These are phyloP conservation scores for Girardinichthys multiradiatus DNA, from an alignment of 2,113 vertebrate genomes.

Conservation along the genomic window DNA sequence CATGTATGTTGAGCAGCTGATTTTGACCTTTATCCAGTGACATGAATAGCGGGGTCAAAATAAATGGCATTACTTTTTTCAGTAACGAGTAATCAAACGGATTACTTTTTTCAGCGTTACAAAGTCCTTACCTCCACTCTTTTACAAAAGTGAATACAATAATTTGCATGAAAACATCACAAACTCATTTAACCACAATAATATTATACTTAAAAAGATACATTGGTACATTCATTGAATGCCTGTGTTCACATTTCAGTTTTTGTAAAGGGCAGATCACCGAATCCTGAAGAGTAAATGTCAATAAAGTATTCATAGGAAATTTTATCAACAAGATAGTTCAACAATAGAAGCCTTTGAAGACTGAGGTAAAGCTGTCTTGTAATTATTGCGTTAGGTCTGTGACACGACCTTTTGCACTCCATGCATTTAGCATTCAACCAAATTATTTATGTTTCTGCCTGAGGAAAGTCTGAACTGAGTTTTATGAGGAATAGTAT, in stretches of 20 bases:
- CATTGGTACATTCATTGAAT: neutral
- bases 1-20: too few species aligned
- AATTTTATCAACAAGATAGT: neutral
- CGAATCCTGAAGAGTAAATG: neutral
- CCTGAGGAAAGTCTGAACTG: constrained; percentile 4
- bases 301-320: neutral
- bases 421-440: constrained; percentile 21
- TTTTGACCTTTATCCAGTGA: too few species aligned
- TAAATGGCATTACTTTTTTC: too few species aligned
- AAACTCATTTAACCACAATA: neutral
- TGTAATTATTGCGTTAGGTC: constrained; percentile 10
- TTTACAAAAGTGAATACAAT: neutral
- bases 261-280: neutral
- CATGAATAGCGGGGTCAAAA: too few species aligned
- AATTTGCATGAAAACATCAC: neutral
- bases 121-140: too few species aligned
- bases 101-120: too few species aligned
- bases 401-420: neutral
- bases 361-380: constrained; percentile 3
- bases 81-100: too few species aligned
- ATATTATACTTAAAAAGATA: neutral
- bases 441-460: constrained; percentile 20
- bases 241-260: neutral
- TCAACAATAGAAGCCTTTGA: constrained; percentile 2
- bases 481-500: constrained; percentile 36